These are phyloP conservation scores for Keiferia lycopersicella DNA, from an alignment of 2,888 invertebrate species.

Conservation along the genomic window DNA sequence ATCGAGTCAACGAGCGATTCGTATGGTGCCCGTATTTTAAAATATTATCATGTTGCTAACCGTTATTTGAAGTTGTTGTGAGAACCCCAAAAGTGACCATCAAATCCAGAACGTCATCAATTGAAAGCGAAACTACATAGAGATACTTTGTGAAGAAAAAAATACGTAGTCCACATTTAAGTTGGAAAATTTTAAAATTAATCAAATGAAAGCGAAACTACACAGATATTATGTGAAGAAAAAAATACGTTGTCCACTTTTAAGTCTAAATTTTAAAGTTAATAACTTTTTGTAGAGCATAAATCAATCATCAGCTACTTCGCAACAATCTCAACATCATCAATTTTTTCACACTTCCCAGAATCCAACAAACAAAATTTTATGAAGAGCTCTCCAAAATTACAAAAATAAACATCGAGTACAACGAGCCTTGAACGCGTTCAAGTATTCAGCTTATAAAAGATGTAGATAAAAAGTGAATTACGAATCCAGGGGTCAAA, in stretches of 20 bases:
- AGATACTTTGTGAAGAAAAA: no score
- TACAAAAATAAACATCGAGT: slow-evolving; percentile 36
- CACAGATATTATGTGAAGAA: no score
- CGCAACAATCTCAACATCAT: neutral
- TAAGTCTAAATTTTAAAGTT: neutral
- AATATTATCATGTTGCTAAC: no score
- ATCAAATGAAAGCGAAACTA: no score
- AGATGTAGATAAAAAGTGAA: slow-evolving; percentile 48
- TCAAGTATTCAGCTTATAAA: slow-evolving; percentile 41
- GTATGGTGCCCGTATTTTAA: no score
- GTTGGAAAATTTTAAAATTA: no score
- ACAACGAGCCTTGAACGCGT: slow-evolving; percentile 42
- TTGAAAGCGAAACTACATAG: no score
- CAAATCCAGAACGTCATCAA: no score
- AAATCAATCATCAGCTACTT: slow-evolving; percentile 3
- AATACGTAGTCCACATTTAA: no score
- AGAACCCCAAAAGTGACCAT: no score
- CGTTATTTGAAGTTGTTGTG: no score
- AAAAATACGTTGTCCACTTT: neutral
- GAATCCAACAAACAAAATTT: slow-evolving; percentile 7
- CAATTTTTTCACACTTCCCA: slow-evolving; percentile 21
- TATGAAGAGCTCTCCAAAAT: slow-evolving; percentile 27
- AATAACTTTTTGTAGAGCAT: neutral
- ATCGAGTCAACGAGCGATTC: no score
- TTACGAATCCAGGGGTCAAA: slow-evolving; percentile 45